Evolutionary conservation across 2,113 vertebrate genomes (phyloP).

Genomic region (Saimiri boliviensis): DNA sequence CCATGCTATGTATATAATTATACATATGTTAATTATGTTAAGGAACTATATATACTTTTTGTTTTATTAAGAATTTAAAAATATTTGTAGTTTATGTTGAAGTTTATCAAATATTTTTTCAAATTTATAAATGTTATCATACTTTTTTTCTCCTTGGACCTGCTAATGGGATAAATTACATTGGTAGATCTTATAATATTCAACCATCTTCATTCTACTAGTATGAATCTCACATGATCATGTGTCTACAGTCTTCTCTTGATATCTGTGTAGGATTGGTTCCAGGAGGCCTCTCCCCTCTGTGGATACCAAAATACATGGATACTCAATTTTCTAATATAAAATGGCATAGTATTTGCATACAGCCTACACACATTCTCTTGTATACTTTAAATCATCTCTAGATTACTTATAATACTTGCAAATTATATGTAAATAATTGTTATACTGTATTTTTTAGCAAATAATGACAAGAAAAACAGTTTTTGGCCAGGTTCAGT

Average conservation of each 20-base stretch:
- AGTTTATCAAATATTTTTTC: background rate
- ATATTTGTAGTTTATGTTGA: conserved; percentile 1
- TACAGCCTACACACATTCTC: background rate
- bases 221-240: background rate
- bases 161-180: background rate
- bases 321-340: background rate
- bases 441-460: background rate
- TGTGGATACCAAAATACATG: background rate
- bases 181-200: background rate
- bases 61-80: background rate
- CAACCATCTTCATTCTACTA: background rate
- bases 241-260: background rate
- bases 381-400: background rate
- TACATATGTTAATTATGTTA: background rate
- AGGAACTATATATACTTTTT: background rate
- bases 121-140: background rate
- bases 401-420: background rate
- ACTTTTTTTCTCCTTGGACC: background rate
- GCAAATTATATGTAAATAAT: background rate
- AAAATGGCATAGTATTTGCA: background rate
- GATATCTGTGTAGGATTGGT: background rate
- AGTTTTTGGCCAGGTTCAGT: background rate
- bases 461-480: background rate
- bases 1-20: background rate
- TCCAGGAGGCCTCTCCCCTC: background rate